Conservation (phyloP, 2,888 invertebrate species). For the Drosophila pseudotalamancana region DNA sequence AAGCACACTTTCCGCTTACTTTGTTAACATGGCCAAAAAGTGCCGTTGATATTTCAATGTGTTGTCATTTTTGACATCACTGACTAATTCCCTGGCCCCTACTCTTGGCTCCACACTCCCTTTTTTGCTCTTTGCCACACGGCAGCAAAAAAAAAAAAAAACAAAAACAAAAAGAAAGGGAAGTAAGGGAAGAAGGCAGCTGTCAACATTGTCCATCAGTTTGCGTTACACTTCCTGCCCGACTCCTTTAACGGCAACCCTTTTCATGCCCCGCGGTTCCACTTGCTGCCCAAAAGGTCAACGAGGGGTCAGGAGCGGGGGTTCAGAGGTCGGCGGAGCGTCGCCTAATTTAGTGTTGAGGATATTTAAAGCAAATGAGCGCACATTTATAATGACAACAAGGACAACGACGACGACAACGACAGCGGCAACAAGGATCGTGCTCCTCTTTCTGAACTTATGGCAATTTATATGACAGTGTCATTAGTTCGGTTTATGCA, state of each 20-base stretch:
- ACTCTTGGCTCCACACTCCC: not conserved
- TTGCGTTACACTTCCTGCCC: constrained; percentile 52
- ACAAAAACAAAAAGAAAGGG: not conserved
- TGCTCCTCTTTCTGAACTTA: constrained; percentile 44
- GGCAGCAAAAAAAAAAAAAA: not conserved
- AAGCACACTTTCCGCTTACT: constrained; percentile 29
- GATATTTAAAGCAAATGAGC: constrained; percentile 77
- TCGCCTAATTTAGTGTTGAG: constrained; percentile 73
- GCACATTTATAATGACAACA: constrained; percentile 77
- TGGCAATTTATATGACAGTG: constrained; percentile 62
- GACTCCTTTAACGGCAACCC: constrained; percentile 55
- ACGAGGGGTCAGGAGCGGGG: constrained; percentile 26
- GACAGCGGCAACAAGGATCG: constrained; percentile 48
- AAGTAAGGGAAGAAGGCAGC: constrained; percentile 52
- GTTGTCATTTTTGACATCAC: constrained; percentile 69
- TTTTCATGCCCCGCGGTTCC: constrained; percentile 69
- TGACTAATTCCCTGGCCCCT: constrained; percentile 61
- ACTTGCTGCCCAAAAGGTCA: constrained; percentile 75
- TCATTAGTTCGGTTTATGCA: constrained; percentile 51
- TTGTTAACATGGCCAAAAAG: constrained; percentile 66
- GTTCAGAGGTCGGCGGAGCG: constrained; percentile 22
- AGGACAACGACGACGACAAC: constrained; percentile 39
- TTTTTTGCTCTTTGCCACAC: not conserved
- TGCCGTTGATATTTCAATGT: constrained; percentile 63
- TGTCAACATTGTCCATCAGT: constrained; percentile 68